Base-by-base conservation (phyloP, 2,888 invertebrate species). In the Sinelater perroti region DNA sequence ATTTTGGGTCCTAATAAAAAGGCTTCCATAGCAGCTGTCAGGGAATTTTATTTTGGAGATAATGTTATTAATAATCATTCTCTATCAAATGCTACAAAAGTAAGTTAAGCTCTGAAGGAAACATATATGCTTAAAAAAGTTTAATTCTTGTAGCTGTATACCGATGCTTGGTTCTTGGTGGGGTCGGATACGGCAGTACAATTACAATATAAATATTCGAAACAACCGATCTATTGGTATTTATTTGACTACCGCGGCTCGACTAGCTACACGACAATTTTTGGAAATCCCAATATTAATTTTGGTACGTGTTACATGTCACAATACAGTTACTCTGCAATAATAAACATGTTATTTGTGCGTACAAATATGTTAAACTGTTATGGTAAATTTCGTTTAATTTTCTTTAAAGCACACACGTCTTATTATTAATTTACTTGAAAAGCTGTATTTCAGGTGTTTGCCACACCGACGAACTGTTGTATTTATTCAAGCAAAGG, bases 381-480 rank as follows among this genome's bases (percentile, higher is more conserved):
- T 24, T 7, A 24, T 6, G 7, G 24, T 24, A 24, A 24, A 24
- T n/a, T n/a, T n/a, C 24, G 7, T 24, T 24, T 24, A 24, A 8
- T 35, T 36, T 14, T 16, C n/a, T n/a, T n/a, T n/a, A n/a, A n/a
- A n/a, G n/a, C n/a, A n/a, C n/a, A n/a, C n/a, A n/a, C n/a, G n/a
- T n/a, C n/a, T n/a, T n/a, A n/a, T n/a, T n/a, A n/a, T n/a, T n/a
- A n/a, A n/a, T n/a, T n/a, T n/a, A n/a, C n/a, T n/a, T n/a, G n/a
- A n/a, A n/a, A n/a, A n/a, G n/a, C n/a, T n/a, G n/a, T n/a, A 17
- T 30, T 46, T 5, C 70, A 87, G 89, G 92, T 47, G 88, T 90
- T 0, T 89, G 89, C 50, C 93, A 93, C 72, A 92, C 90, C 0
- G 93, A 93, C 68, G 93, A 93, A 61, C 77, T 93, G 46, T 89